Evolutionary conservation across 1,140 invertebrate species (phyloP).

Genomic region (Apis cerana): DNA sequence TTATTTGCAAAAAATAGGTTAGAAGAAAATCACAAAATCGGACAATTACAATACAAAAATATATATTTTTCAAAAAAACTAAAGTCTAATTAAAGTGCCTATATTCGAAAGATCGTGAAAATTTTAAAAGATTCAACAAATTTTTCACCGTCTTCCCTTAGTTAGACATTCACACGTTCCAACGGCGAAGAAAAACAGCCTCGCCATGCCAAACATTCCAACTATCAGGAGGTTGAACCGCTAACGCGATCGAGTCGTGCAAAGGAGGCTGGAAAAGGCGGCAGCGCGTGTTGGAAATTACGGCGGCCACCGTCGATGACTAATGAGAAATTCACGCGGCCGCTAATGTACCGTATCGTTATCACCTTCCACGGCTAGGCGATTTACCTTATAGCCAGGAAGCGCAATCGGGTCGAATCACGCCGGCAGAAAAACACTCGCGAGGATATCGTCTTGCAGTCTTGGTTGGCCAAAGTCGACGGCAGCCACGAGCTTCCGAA

Average conservation of each 20-base stretch:
- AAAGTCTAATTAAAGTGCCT: too few species aligned
- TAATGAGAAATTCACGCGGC: constrained; percentile 65
- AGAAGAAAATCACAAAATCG: not conserved
- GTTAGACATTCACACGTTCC: not conserved
- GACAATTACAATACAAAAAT: too few species aligned
- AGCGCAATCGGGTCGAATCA: constrained; percentile 22
- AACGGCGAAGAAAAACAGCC: not conserved
- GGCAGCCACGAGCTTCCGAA: constrained; percentile 15
- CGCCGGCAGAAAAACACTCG: constrained; percentile 30
- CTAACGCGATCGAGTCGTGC: not conserved
- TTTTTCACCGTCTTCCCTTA: not conserved
- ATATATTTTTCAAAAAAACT: too few species aligned
- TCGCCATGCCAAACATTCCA: not conserved
- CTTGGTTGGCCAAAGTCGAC: not conserved
- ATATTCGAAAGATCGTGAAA: not conserved
- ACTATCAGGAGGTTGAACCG: not conserved
- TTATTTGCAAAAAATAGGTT: too few species aligned
- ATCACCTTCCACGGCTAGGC: constrained; percentile 56
- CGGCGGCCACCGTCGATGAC: constrained; percentile 60
- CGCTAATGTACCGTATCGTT: constrained; percentile 66
- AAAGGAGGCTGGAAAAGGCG: not conserved
- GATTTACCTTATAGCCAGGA: constrained; percentile 50
- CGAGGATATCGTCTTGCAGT: constrained; percentile 32
- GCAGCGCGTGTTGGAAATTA: constrained; percentile 61
- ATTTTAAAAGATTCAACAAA: not conserved